Conservation (phyloP, 2,113 vertebrate species). For the Pipra filicauda region DNA sequence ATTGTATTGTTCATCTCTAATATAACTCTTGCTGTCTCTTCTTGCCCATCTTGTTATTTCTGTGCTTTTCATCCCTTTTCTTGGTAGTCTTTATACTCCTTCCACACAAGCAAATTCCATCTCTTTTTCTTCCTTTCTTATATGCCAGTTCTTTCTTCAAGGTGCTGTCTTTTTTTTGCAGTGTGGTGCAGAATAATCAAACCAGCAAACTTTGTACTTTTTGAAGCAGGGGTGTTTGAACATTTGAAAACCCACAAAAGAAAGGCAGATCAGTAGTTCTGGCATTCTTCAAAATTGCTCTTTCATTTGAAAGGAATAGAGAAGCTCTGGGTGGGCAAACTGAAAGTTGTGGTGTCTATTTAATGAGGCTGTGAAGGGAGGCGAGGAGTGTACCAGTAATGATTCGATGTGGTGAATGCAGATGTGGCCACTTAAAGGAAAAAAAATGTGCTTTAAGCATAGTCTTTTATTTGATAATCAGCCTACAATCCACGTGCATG, state of each 20-base stretch:
- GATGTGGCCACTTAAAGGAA: not conserved
- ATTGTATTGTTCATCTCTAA: not conserved
- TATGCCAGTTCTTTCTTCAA: slow-evolving; percentile 16
- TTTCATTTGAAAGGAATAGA: slow-evolving; percentile 49
- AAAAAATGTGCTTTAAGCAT: not conserved
- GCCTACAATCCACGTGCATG: not conserved
- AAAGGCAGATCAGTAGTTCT: slow-evolving; percentile 34
- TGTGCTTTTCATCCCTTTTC: slow-evolving; percentile 13
- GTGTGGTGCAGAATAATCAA: slow-evolving; percentile 13
- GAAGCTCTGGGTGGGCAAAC: slow-evolving; percentile 42
- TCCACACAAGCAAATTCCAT: not conserved
- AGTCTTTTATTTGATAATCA: not conserved
- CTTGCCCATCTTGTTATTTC: slow-evolving; percentile 21
- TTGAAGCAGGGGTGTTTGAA: slow-evolving; percentile 32
- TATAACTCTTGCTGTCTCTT: not conserved
- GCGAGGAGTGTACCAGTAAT: not conserved
- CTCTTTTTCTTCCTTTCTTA: slow-evolving; percentile 19
- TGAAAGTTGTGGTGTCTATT: not conserved
- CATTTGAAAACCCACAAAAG: slow-evolving; percentile 36
- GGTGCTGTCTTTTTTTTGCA: not conserved
- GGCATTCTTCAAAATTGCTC: slow-evolving; percentile 38
- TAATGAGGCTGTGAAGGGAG: slow-evolving; percentile 25
- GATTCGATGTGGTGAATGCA: not conserved
- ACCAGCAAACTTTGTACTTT: slow-evolving; percentile 17
- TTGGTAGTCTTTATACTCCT: not conserved